A percentile compares a stretch with the other conserved stretches of the same genome.
Conservation (phyloP, 2,797 vertebrate species). For the Cossypha dichroa region DNA sequence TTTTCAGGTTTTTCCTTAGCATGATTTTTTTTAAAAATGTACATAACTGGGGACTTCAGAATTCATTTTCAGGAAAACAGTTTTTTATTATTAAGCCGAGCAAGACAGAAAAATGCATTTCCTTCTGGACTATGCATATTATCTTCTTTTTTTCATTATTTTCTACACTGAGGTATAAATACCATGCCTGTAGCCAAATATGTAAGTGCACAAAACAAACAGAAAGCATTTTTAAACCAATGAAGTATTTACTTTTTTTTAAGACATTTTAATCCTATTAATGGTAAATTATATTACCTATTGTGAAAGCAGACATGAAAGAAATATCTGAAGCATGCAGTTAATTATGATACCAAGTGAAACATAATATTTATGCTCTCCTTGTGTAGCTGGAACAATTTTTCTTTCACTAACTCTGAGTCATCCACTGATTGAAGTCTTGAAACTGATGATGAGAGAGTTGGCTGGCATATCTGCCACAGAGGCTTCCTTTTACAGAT, state of each 20-base stretch:
- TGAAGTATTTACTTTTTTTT: constrained; percentile 73
- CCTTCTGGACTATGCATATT: constrained; percentile 54
- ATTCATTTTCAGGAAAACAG: background rate
- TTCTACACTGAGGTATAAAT: constrained; percentile 60
- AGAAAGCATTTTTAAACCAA: constrained; percentile 73
- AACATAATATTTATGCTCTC: constrained; percentile 73
- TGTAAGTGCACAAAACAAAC: constrained; percentile 73
- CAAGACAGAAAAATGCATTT: constrained; percentile 25
- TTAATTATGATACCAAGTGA: constrained; percentile 78
- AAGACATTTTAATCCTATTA: constrained; percentile 81
- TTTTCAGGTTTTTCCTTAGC: background rate
- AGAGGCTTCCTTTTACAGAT: constrained; percentile 35
- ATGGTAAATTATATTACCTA: constrained; percentile 75
- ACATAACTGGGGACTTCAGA: background rate
- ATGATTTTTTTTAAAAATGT: background rate
- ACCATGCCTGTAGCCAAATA: constrained; percentile 67
- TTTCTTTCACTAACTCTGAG: constrained; percentile 70
- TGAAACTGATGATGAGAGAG: constrained; percentile 53
- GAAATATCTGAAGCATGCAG: constrained; percentile 76
- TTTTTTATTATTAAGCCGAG: background rate
- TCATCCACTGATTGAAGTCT: constrained; percentile 72
- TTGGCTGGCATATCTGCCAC: constrained; percentile 35
- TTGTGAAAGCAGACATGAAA: constrained; percentile 75
- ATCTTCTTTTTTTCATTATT: constrained; percentile 73
- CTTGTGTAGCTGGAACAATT: constrained; percentile 57